Percentiles rank a stretch among this genome's conserved stretches.
Conservation (phyloP, 1,140 invertebrate species). For the Tetraneura akinire region DNA sequence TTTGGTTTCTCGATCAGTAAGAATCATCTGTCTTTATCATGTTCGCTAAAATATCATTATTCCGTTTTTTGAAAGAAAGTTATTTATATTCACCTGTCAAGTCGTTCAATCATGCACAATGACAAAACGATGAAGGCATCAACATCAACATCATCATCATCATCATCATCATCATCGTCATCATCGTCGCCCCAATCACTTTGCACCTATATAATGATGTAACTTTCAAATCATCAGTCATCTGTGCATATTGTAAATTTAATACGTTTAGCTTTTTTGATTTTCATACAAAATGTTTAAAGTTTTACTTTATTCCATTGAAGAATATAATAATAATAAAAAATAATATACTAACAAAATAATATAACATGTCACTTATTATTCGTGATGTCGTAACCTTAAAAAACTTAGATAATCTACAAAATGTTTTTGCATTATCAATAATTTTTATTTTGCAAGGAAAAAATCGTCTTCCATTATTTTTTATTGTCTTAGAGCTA, state of each 20-base stretch:
- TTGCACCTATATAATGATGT: not conserved
- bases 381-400: not conserved
- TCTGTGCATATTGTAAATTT: not conserved
- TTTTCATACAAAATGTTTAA: slow-evolving; percentile 2
- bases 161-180: not conserved
- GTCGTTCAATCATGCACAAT: not conserved
- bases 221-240: slow-evolving; percentile 7
- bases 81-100: not conserved
- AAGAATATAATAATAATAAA: no score
- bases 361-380: no score
- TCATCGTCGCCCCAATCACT: not conserved
- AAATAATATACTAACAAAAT: no score
- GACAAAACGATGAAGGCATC: not conserved
- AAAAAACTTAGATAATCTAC: not conserved
- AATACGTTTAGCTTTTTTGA: not conserved
- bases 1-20: not conserved
- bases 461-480: not conserved
- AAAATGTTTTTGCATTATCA: not conserved
- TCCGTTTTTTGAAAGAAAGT: not conserved
- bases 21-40: not conserved
- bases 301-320: not conserved
- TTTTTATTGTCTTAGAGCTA: not conserved
- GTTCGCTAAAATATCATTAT: not conserved
- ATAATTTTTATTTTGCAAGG: not conserved
- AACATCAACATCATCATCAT: not conserved